Base-by-base conservation (phyloP, 2,888 invertebrate species). In the Cataglyphis livida region DNA sequence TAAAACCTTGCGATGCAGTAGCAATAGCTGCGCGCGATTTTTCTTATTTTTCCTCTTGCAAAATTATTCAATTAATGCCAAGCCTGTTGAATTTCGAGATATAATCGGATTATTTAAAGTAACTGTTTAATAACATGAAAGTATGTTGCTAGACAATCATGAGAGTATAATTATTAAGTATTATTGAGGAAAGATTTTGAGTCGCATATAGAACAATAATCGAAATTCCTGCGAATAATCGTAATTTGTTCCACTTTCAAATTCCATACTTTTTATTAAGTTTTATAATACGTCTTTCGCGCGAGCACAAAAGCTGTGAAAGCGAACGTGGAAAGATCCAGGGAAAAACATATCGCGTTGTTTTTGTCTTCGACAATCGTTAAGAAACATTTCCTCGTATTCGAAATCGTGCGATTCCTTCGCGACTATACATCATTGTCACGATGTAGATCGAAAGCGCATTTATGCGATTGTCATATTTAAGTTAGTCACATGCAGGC, bases 321-420 rank as follows among this genome's bases (percentile, higher is more conserved):
- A 66, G 25, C 51, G 38, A 48, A 66, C 28, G 66, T 66, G 65
- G n/a, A 57, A 66, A 51, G 57, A 32, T 41, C n/a, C n/a, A 2
- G n/a, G n/a, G 15, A 38, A 18, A 41, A 57, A 41, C 41, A n/a
- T 35, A 28, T 48, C 71, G 44, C 71, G 32, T 70, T 71, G 15
- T 44, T 70, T 70, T 21, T 61, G 35, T 10, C 44, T n/a, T 59
- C 25, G 18, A 71, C 44, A 71, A 78, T 78, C 57, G 44, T 3
- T n/a, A 59, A 35, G 21, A 61, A 48, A 61, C 48, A 28, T 66
- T 78, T 68, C 32, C 21, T 78, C 68, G 59, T 44, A 25, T 79
- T 70, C 41, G 70, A 79, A 59, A 70, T 71, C 71, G 79, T 71
- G 79, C 21, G 79, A 71, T 35, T 61, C 61, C 10, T 51, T 12